These are phyloP conservation scores for Flexamia atlantica DNA, from an alignment of 2,888 invertebrate genomes.

Conservation along the genomic window DNA sequence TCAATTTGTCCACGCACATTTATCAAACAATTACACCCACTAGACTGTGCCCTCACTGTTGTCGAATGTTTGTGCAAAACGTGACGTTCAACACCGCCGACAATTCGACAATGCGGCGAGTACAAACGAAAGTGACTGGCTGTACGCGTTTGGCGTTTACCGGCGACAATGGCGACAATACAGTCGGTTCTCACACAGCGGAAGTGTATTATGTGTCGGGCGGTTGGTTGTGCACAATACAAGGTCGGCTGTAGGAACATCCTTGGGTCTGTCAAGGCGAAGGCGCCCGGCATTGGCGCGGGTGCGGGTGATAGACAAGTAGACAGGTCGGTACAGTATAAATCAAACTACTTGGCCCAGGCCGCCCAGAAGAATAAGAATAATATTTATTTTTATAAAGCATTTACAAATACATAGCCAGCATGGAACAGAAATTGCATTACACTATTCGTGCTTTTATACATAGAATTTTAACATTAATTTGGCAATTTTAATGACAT, in stretches of 20 bases:
- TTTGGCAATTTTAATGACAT: too few species aligned
- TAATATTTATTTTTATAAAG: too few species aligned
- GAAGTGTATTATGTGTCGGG: conserved; percentile 12
- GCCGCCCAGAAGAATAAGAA: too few species aligned
- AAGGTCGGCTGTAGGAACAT: conserved; percentile 12
- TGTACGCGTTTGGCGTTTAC: background rate
- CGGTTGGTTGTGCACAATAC: background rate
- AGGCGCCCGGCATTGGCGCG: background rate
- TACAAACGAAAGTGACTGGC: background rate
- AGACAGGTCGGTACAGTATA: too few species aligned
- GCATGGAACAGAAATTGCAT: too few species aligned
- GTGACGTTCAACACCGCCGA: background rate
- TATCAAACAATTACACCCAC: too few species aligned
- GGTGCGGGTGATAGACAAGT: background rate
- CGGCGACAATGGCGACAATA: background rate
- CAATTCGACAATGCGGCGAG: background rate
- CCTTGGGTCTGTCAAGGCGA: background rate
- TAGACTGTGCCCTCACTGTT: too few species aligned
- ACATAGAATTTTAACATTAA: too few species aligned
- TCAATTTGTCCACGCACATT: too few species aligned
- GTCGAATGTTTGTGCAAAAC: background rate
- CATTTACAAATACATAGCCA: too few species aligned
- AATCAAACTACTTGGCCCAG: too few species aligned
- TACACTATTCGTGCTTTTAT: too few species aligned
- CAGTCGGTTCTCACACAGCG: background rate